Evolutionary conservation across 2,888 invertebrate species (phyloP).

Genomic region (Aphelenchoides bicaudatus): DNA sequence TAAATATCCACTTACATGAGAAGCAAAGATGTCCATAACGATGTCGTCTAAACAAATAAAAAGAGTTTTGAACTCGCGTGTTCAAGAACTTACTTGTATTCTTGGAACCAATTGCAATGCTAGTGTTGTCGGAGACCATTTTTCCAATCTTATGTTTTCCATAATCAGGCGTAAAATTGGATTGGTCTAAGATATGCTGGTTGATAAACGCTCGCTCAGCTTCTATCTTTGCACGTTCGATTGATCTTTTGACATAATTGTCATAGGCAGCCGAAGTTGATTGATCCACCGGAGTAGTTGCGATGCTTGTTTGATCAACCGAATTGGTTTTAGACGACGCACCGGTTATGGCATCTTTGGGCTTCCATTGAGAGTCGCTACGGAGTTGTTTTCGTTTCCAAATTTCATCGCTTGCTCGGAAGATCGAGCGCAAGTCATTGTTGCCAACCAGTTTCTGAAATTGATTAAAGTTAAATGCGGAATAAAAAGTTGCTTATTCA

Average conservation of each 20-base stretch:
- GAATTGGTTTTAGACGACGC: not conserved
- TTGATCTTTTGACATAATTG: constrained; percentile 26
- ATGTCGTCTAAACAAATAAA: too few relatives aligned
- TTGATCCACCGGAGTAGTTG: not conserved
- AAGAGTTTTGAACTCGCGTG: too few relatives aligned
- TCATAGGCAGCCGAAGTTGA: constrained; percentile 22
- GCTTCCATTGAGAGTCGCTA: constrained; percentile 21
- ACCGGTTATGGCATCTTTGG: not conserved
- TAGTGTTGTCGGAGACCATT: too few relatives aligned
- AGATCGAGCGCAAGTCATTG: constrained; percentile 30
- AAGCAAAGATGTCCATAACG: too few relatives aligned
- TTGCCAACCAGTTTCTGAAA: too few relatives aligned
- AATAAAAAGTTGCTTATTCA: too few relatives aligned
- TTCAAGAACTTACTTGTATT: too few relatives aligned
- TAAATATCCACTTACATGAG: too few relatives aligned
- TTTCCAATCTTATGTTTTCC: not conserved
- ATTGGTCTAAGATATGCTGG: constrained; percentile 43
- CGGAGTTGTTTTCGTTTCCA: constrained; percentile 38
- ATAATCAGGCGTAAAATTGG: not conserved
- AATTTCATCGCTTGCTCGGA: constrained; percentile 45
- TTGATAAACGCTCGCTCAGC: constrained; percentile 56
- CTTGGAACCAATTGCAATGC: too few relatives aligned
- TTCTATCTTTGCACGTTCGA: constrained; percentile 45
- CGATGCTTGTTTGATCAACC: not conserved
- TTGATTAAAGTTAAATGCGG: too few relatives aligned